Evolutionary conservation across 2,113 vertebrate species (phyloP).

Genomic region (Peromyscus polionotus): DNA sequence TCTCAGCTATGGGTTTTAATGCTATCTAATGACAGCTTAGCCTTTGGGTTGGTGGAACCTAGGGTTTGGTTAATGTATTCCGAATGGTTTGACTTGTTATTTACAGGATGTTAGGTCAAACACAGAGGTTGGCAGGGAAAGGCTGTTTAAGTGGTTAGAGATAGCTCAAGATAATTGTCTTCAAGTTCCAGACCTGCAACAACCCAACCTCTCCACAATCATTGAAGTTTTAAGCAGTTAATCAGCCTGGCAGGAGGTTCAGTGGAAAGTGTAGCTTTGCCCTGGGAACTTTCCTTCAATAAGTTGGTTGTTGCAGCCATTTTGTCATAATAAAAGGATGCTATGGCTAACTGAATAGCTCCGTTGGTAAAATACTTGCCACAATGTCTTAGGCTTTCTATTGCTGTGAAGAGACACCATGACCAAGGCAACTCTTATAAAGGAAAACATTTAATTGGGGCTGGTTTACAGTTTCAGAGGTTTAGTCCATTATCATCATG

Average conservation of each 20-base stretch:
- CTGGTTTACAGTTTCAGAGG: background rate
- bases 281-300: background rate
- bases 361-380: background rate
- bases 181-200: background rate
- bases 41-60: background rate
- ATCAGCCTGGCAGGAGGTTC: background rate
- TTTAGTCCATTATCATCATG: background rate
- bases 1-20: background rate
- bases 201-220: background rate
- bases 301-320: background rate
- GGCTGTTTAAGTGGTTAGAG: background rate
- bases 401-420: background rate
- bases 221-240: background rate
- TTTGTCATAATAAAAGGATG: background rate
- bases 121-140: background rate
- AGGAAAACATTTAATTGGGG: background rate
- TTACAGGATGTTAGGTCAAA: background rate
- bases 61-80: background rate
- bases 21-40: background rate
- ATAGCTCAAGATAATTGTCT: background rate
- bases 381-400: background rate
- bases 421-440: background rate
- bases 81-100: background rate
- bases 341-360: background rate
- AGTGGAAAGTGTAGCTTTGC: background rate